These are phyloP conservation scores for Rhinogobius similis DNA, from an alignment of 2,113 vertebrate species.

Conservation along the genomic window DNA sequence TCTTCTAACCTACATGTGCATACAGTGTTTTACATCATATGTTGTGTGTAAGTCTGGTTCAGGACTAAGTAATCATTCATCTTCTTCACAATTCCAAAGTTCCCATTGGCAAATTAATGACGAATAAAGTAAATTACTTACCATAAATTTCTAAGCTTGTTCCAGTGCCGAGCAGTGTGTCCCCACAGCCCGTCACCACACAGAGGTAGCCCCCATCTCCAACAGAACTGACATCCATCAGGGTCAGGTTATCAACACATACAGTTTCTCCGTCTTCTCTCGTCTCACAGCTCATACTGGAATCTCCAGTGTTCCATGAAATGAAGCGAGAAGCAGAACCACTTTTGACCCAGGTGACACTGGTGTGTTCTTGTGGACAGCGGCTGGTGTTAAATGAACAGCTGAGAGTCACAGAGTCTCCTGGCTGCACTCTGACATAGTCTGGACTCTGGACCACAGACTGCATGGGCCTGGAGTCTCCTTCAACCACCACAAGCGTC, in stretches of 20 bases:
- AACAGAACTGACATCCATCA: slow-evolving; percentile 6
- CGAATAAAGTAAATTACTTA: too few species aligned
- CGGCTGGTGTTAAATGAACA: background rate
- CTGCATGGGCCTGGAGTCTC: background rate
- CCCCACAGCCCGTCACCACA: slow-evolving; percentile 43
- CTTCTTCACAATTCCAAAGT: too few species aligned
- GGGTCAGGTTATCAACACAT: slow-evolving; percentile 23
- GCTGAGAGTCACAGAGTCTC: slow-evolving; percentile 3
- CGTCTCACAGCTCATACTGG: slow-evolving; percentile 13
- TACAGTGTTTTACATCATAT: too few species aligned
- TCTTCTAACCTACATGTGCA: too few species aligned
- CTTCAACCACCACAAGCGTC: background rate
- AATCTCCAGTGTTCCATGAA: slow-evolving; percentile 21
- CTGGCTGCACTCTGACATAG: background rate
- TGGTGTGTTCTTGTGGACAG: slow-evolving; percentile 1
- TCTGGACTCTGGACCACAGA: slow-evolving; percentile 14
- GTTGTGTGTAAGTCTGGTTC: too few species aligned
- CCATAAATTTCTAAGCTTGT: slow-evolving; percentile 3
- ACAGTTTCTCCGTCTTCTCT: slow-evolving; percentile 2
- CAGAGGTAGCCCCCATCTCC: slow-evolving; percentile 46
- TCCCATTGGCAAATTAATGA: too few species aligned
- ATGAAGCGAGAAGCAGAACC: slow-evolving; percentile 23
- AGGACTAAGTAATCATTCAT: too few species aligned
- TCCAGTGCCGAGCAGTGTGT: slow-evolving; percentile 29
- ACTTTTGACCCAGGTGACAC: background rate